Evolutionary conservation across 2,113 vertebrate species (phyloP).

Genomic region (Leptobrachium ailaonicum): DNA sequence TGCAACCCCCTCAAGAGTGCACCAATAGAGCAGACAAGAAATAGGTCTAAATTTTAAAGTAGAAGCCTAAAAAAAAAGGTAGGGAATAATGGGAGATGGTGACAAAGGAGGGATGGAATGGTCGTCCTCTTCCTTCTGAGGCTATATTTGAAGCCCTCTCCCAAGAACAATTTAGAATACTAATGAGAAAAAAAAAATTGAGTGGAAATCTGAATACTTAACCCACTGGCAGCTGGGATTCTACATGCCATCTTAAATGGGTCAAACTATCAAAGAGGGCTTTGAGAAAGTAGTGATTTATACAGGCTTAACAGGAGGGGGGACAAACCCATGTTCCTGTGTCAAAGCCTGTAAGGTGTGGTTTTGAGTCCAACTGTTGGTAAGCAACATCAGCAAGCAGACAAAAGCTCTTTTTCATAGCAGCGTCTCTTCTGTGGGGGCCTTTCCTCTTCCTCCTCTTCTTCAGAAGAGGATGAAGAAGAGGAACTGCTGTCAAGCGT

Average conservation of each 20-base stretch:
- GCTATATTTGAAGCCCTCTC: slow-evolving; percentile 30
- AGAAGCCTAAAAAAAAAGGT: neutral
- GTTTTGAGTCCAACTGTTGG: slow-evolving; percentile 2
- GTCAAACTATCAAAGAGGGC: neutral
- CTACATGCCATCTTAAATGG: neutral
- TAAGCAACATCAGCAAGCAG: slow-evolving; percentile 84
- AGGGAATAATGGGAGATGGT: slow-evolving; percentile 56
- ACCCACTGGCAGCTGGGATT: slow-evolving; percentile 10
- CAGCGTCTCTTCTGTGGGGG: slow-evolving; percentile 88
- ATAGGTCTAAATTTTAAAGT: neutral
- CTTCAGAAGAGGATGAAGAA: slow-evolving; percentile 78
- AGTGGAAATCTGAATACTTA: neutral
- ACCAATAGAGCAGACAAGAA: neutral
- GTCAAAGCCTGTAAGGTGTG: neutral
- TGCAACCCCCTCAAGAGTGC: neutral
- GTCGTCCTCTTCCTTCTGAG: slow-evolving; percentile 47
- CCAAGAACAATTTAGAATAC: slow-evolving; percentile 6
- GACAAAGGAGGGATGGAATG: slow-evolving; percentile 55
- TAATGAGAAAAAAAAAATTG: slow-evolving; percentile 4
- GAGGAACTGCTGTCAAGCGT: slow-evolving; percentile 95
- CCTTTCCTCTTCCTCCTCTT: slow-evolving; percentile 85
- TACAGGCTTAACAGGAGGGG: slow-evolving; percentile 37
- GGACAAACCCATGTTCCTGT: slow-evolving; percentile 7
- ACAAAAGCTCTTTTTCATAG: slow-evolving; percentile 93
- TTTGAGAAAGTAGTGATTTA: slow-evolving; percentile 10